Conservation (phyloP, 35 echinoderm and acorn worm genomes). For the Nesometra sesokonis region DNA sequence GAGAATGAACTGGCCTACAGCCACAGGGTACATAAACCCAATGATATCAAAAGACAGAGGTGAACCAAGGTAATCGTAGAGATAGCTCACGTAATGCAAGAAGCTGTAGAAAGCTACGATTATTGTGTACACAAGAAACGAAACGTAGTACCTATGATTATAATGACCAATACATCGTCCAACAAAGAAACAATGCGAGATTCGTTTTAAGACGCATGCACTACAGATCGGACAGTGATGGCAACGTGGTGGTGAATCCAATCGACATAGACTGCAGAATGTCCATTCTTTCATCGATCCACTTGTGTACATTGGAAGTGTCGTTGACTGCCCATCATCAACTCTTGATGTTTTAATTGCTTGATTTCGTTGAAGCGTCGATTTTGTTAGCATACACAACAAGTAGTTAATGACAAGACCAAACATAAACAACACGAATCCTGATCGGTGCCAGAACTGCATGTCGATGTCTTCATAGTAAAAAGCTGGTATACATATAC, state of each 20-base stretch:
- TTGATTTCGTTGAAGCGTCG: neutral
- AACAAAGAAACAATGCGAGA: slow-evolving; percentile 84
- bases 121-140: slow-evolving; percentile 46
- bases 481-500: neutral
- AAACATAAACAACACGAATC: neutral
- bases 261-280: slow-evolving; percentile 54
- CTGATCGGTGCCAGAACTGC: neutral
- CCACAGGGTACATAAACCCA: slow-evolving; percentile 35
- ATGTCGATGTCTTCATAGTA: neutral
- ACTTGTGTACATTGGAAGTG: neutral
- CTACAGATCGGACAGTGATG: slow-evolving; percentile 63
- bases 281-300: slow-evolving; percentile 49
- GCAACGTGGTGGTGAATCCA: slow-evolving; percentile 68
- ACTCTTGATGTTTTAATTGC: neutral
- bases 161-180: slow-evolving; percentile 81
- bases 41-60: slow-evolving; percentile 24
- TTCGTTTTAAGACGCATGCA: slow-evolving; percentile 60
- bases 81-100: slow-evolving; percentile 73
- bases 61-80: slow-evolving; percentile 25
- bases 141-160: slow-evolving; percentile 79
- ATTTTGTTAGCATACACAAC: neutral
- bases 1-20: slow-evolving; percentile 56
- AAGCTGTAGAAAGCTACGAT: slow-evolving; percentile 63
- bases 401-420: neutral
- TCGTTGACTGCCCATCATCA: neutral